Evolutionary conservation across 2,888 invertebrate genomes (phyloP), one percentile per base, ranked within the genome.

Genomic region (Neocrepidodera transversa): DNA sequence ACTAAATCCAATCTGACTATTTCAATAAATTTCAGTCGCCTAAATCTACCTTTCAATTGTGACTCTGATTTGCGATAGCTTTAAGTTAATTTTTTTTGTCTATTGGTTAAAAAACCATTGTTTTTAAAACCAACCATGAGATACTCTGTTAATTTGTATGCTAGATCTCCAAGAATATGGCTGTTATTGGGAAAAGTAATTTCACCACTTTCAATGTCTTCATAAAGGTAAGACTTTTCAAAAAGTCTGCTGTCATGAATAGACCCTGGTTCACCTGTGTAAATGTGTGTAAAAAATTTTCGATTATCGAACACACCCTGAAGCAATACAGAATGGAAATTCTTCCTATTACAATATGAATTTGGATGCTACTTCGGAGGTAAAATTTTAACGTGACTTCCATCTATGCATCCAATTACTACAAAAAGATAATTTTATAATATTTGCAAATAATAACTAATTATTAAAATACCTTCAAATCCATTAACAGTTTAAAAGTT

Each of bases 21-120:
- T 57, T 67, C 64, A 38, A 66, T n/a, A 30, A 36, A 61, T 36
- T 68, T 68, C 20, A 69, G 42, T 23, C 64, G 52, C 35, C 67
- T 53, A 56, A 70, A 69, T 38, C 68, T 26, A 17, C 70, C 65
- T 60, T 60, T 70, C 69, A 49, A 70, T 67, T 20, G 28, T 26
- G 14, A 62, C 65, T 14, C 67, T 38, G 2, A 17, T 16, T 53
- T 68, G 56, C 47, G 49, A 60, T 36, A 64, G 47, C 6, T 50
- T 61, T 6, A 49, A 11, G 59, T 68, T 64, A 45, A 61, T 67
- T 20, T 65, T 55, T 63, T 66, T 58, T 67, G 59, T 3, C 53
- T 30, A 8, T 16, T 11, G 13, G 48, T 58, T 35, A 63, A 48
- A 16, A 42, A 17, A 1, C 57, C 56, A 58, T 45, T 56, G 55